These are phyloP conservation scores for Anolis sagrei DNA, from an alignment of 2,113 vertebrate species.

Conservation along the genomic window DNA sequence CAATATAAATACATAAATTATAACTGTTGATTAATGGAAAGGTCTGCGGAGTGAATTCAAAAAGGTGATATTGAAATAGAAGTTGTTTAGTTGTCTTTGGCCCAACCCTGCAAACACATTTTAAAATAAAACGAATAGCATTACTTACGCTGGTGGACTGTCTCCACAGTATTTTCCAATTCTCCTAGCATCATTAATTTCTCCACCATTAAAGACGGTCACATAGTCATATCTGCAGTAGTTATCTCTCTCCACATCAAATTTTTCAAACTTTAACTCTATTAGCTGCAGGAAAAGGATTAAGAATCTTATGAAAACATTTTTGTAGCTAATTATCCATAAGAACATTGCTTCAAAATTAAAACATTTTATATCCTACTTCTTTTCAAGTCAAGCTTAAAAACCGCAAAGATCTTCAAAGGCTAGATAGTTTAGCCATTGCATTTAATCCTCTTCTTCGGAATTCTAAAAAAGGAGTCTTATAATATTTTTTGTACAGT, in stretches of 20 bases:
- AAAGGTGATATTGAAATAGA: neutral
- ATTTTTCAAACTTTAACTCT: slow-evolving; percentile 96
- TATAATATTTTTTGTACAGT: neutral
- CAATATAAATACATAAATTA: neutral
- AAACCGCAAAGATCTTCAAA: neutral
- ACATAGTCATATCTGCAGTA: slow-evolving; percentile 97
- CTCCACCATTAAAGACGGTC: slow-evolving; percentile 92
- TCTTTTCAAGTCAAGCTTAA: slow-evolving; percentile 6
- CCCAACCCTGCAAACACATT: neutral
- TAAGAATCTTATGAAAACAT: slow-evolving; percentile 25
- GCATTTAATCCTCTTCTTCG: neutral
- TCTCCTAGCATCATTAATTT: slow-evolving; percentile 92
- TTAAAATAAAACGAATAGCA: neutral
- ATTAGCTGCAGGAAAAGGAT: slow-evolving; percentile 78
- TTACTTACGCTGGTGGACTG: slow-evolving; percentile 93
- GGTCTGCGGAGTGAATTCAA: neutral
- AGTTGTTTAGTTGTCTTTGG: neutral
- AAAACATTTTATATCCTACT: neutral
- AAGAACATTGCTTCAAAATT: neutral
- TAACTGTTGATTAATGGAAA: neutral
- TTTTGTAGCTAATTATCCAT: slow-evolving; percentile 6
- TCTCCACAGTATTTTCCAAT: slow-evolving; percentile 97
- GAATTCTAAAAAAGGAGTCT: neutral
- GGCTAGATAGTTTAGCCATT: neutral
- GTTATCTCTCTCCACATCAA: slow-evolving; percentile 96